Base-by-base conservation (phyloP, 2,888 invertebrate genomes). In the Oxyscelio sp. region DNA sequence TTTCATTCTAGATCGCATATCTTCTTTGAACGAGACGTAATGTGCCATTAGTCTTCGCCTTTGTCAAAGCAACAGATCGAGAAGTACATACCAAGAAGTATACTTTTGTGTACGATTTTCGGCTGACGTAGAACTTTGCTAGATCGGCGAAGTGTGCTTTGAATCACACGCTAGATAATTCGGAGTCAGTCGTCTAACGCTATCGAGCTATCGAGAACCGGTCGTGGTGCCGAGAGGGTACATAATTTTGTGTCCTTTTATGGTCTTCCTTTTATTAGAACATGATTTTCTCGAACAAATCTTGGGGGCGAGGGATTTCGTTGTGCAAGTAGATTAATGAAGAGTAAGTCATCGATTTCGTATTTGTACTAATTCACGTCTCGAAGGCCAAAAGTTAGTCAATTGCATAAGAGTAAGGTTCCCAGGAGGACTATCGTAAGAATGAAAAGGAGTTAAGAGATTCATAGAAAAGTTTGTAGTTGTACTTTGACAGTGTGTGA, bases 111-210 rank as follows among this genome's bases (percentile, higher is more conserved):
- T 84, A 85, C 81, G 73, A 74, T 85, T 85, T 66, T 70, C 85
- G 85, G 85, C 86, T 84, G 81, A 85, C 81, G 45, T 85, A 86
- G 85, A 88, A 88, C 82, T 87, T 83, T 71, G 66, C 79, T 88
- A 88, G 87, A 90, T 88, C 87, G 87, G 87, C 87, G 86, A 88
- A 81, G 85, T 88, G 86, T 86, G 88, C 45, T 87, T 86, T 85
- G 74, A 78, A 85, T 86, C 85, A 80, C 86, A 85, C 85, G 85
- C 86, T 88, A 87, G 85, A 91, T 92, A 92, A 92, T 92, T 92
- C 92, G 92, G 91, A 92, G 89, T 92, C 92, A 92, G 92, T 92
- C 91, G 90, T 92, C 92, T 92, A 92, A 91, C 90, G 90, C 92
- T 91, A 92, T 92, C 90, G 91, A 92, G 91, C 90, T 90, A 91